Evolutionary conservation across 2,797 vertebrate genomes (phyloP).

Genomic region (Lagodon rhomboides): DNA sequence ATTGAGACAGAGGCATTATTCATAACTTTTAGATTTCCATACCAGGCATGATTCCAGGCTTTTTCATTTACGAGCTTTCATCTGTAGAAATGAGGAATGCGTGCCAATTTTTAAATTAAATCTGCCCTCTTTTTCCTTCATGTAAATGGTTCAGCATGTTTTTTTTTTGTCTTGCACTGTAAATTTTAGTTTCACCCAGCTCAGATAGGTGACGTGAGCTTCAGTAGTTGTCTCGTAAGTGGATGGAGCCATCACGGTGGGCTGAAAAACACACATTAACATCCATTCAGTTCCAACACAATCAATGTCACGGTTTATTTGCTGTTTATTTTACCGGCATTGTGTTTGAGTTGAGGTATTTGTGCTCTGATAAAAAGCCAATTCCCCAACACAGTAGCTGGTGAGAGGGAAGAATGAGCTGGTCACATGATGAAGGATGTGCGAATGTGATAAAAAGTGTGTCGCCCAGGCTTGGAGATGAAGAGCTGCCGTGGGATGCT

Average conservation of each 20-base stretch:
- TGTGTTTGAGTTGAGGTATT: slow-evolving; percentile 62
- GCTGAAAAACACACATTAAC: slow-evolving; percentile 55
- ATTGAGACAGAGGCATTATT: slow-evolving; percentile 98
- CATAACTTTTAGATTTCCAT: slow-evolving; percentile 96
- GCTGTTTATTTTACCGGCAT: slow-evolving; percentile 52
- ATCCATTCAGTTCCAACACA: slow-evolving; percentile 48
- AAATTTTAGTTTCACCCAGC: slow-evolving; percentile 68
- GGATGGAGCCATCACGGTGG: slow-evolving; percentile 53
- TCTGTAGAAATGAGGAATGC: slow-evolving; percentile 90
- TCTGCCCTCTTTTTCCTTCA: slow-evolving; percentile 88
- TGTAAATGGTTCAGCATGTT: slow-evolving; percentile 83
- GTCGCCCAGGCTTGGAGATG: slow-evolving; percentile 72
- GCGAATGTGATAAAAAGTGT: slow-evolving; percentile 71
- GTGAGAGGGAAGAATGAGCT: slow-evolving; percentile 53
- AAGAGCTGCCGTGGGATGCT: slow-evolving; percentile 78
- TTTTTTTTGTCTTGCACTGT: slow-evolving; percentile 75
- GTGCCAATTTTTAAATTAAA: slow-evolving; percentile 99
- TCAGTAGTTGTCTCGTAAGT: slow-evolving; percentile 52
- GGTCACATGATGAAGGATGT: slow-evolving; percentile 62
- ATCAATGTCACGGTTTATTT: slow-evolving; percentile 49
- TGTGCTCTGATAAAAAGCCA: slow-evolving; percentile 59
- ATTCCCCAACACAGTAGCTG: slow-evolving; percentile 40
- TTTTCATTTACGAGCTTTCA: slow-evolving; percentile 98
- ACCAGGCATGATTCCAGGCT: slow-evolving; percentile 94
- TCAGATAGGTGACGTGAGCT: slow-evolving; percentile 46